Evolutionary conservation across 2,113 vertebrate species (phyloP).

Genomic region (Poeciliopsis turrubarensis): DNA sequence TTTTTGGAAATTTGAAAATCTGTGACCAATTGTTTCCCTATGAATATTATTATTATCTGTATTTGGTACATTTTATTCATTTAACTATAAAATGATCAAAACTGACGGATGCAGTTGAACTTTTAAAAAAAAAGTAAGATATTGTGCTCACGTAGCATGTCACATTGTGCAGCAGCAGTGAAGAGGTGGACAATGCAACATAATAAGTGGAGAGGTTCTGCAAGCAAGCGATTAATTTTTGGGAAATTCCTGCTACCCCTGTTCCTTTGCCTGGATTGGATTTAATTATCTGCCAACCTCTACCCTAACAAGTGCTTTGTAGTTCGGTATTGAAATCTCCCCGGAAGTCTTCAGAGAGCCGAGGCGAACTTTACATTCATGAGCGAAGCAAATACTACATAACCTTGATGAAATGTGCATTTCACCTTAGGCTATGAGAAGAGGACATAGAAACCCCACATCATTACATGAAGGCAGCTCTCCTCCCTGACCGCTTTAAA

Average conservation of each 20-base stretch:
- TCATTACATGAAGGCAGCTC: conserved; percentile 66
- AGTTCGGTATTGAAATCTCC: conserved; percentile 73
- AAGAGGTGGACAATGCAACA: conserved; percentile 14
- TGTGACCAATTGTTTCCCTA: neutral
- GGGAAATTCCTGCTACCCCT: conserved; percentile 44
- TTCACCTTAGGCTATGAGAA: conserved; percentile 78
- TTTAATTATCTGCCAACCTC: conserved; percentile 72
- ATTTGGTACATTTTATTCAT: neutral
- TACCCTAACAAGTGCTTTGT: conserved; percentile 76
- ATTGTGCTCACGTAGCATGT: neutral
- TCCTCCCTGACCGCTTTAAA: conserved; percentile 72
- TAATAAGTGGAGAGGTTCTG: conserved; percentile 24
- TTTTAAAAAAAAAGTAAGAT: neutral
- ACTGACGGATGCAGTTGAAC: neutral
- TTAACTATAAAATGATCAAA: neutral
- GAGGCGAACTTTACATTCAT: conserved; percentile 77
- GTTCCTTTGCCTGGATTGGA: conserved; percentile 53
- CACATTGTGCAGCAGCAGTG: conserved; percentile 9
- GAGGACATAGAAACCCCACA: conserved; percentile 66
- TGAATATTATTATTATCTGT: neutral
- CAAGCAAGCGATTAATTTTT: conserved; percentile 52
- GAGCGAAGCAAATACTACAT: conserved; percentile 68
- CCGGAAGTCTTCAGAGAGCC: conserved; percentile 74
- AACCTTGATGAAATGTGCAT: conserved; percentile 83
- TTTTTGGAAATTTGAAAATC: neutral